Conservation (phyloP, 2,888 invertebrate genomes). For the Arge pagana region DNA sequence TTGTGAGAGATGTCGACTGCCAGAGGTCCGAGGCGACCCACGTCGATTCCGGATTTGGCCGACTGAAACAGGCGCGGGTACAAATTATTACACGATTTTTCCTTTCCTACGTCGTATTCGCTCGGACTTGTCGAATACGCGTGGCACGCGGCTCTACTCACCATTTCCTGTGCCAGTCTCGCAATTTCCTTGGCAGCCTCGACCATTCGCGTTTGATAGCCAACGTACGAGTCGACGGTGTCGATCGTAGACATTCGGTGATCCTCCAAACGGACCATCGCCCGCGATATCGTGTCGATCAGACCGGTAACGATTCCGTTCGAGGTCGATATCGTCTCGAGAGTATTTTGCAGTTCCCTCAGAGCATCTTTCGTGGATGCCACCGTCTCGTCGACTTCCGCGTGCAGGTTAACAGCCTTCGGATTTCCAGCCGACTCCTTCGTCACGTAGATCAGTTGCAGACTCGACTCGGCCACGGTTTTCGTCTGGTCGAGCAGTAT, state of each 20-base stretch:
- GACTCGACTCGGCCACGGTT: slow-evolving; percentile 91
- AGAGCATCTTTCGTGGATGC: slow-evolving; percentile 79
- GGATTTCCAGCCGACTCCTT: slow-evolving; percentile 94
- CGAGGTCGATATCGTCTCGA: slow-evolving; percentile 83
- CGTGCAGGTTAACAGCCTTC: slow-evolving; percentile 80
- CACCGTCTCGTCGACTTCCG: slow-evolving; percentile 81
- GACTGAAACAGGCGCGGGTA: slow-evolving; percentile 62
- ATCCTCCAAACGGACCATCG: slow-evolving; percentile 82
- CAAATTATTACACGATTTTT: too few relatives aligned
- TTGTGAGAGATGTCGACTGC: slow-evolving; percentile 86
- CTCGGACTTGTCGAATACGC: too few relatives aligned
- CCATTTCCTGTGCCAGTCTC: slow-evolving; percentile 90
- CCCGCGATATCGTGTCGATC: slow-evolving; percentile 86
- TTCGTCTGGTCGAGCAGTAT: slow-evolving; percentile 88
- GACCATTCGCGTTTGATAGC: slow-evolving; percentile 98
- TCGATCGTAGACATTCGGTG: slow-evolving; percentile 74
- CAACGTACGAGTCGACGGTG: slow-evolving; percentile 81
- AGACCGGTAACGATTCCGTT: slow-evolving; percentile 89
- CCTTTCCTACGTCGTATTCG: too few relatives aligned
- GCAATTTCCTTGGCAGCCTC: slow-evolving; percentile 93
- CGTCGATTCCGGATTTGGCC: slow-evolving; percentile 79
- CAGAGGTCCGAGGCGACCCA: slow-evolving; percentile 77
- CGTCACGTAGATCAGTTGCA: slow-evolving; percentile 81
- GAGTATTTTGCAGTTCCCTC: slow-evolving; percentile 76
- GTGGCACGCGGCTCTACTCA: slow-evolving; percentile 52